Evolutionary conservation across 2,888 invertebrate species (phyloP).

Genomic region (Odontomyia ornata): DNA sequence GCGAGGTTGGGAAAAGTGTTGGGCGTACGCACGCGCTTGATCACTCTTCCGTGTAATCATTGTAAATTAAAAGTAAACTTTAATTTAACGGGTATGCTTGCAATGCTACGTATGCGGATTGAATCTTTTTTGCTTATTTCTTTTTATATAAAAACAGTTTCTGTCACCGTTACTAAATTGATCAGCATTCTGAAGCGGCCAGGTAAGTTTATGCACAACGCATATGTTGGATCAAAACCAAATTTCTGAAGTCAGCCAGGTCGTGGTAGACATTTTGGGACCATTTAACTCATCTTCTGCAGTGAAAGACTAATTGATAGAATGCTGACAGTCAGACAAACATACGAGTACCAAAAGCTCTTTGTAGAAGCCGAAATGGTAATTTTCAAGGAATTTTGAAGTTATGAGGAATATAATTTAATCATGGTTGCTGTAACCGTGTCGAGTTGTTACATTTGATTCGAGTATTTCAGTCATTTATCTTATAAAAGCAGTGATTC

Average conservation of each 20-base stretch:
- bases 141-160: slow-evolving; percentile 13
- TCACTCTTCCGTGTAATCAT: slow-evolving; percentile 39
- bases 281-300: slow-evolving; percentile 29
- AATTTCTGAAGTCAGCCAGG: neutral
- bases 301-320: slow-evolving; percentile 38
- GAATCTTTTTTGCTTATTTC: neutral
- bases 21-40: slow-evolving; percentile 35
- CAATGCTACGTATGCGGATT: slow-evolving; percentile 23
- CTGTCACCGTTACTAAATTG: slow-evolving; percentile 35
- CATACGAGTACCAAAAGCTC: too few species aligned
- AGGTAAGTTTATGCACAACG: neutral
- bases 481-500: too few species aligned
- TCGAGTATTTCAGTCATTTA: too few species aligned
- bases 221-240: neutral
- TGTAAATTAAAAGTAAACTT: slow-evolving; percentile 45
- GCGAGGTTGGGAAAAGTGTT: slow-evolving; percentile 11
- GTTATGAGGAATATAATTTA: too few species aligned
- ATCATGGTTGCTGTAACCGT: too few species aligned
- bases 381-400: too few species aligned
- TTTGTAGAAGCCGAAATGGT: too few species aligned
- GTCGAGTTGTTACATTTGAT: too few species aligned
- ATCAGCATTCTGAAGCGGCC: neutral
- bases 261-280: neutral
- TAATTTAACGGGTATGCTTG: slow-evolving; percentile 38
- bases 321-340: slow-evolving; percentile 7